Base-by-base conservation (phyloP, 2,888 invertebrate species). In the Sclerodermus sp. region DNA sequence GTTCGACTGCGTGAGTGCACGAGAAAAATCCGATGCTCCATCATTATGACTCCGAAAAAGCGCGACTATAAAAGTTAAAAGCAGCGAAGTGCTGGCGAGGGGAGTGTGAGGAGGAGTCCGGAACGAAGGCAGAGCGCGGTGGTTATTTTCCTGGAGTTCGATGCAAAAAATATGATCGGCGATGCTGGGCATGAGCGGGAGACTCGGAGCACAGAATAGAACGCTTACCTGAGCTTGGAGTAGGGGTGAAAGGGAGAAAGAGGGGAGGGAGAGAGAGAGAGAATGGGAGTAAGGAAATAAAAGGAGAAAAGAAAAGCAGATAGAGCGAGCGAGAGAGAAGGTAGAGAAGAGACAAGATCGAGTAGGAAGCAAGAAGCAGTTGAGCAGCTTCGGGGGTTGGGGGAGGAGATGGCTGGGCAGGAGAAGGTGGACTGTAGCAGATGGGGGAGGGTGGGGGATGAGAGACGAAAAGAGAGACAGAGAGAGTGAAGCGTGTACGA, bases 151-250 rank as follows among this genome's bases (percentile, higher is more conserved):
- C 59, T 43, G 42, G 34, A 44, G 14, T 55, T 8, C 63, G 55
- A 61, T 65, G 66, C 64, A 69, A 74, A 74, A 71, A 72, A 68
- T 72, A 71, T 67, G 64, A 72, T 66, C 61, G 64, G 45, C 61
- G 63, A 62, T 58, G 59, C 59, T 62, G 67, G 60, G 60, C 55
- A 65, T 61, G 62, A 23, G 18, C 53, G 54, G 55, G 47, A 57
- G 23, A 23, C 23, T 23, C 51, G 64, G 62, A 52, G 61, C 56
- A 57, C 52, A 62, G 66, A 67, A 65, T 62, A 68, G 62, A 63
- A 60, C 23, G 8, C 23, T 66, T 66, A 68, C 64, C 66, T 61
- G 57, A 45, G 52, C 51, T 45, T 34, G 51, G 36, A 49, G 41
- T 32, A 50, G 39, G 40, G 39, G 41, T 58, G 23, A 37, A 34